Evolutionary conservation across 2,888 invertebrate genomes (phyloP).

Genomic region (Acronicta alni): DNA sequence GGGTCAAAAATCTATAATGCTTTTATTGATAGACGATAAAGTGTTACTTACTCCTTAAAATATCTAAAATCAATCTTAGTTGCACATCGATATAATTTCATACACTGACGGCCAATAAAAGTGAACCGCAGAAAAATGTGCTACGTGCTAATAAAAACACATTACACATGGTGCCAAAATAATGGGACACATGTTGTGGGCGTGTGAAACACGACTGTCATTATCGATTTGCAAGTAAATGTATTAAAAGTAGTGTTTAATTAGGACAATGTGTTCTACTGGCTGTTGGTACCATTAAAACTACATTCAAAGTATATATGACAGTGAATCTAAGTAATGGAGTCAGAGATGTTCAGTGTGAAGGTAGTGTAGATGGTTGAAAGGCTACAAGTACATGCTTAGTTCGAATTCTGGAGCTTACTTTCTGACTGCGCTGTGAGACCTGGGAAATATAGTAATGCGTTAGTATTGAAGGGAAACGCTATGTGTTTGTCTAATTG

Average conservation of each 20-base stretch:
- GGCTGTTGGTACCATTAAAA: slow-evolving; percentile 47
- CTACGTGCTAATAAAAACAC: slow-evolving; percentile 16
- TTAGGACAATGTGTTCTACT: slow-evolving; percentile 58
- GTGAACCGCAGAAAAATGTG: not conserved
- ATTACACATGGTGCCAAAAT: slow-evolving; percentile 41
- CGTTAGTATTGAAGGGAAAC: slow-evolving; percentile 71
- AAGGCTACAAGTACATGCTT: slow-evolving; percentile 75
- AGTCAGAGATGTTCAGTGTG: slow-evolving; percentile 52
- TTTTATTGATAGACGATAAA: slow-evolving; percentile 12
- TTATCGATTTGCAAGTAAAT: slow-evolving; percentile 74
- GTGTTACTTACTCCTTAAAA: slow-evolving; percentile 12
- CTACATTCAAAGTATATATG: slow-evolving; percentile 52
- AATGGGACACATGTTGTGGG: slow-evolving; percentile 20
- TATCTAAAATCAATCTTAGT: slow-evolving; percentile 48
- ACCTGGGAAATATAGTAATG: slow-evolving; percentile 85
- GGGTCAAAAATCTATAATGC: slow-evolving; percentile 23
- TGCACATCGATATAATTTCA: slow-evolving; percentile 57
- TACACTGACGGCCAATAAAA: slow-evolving; percentile 6
- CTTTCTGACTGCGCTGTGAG: slow-evolving; percentile 87
- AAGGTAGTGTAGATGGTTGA: slow-evolving; percentile 57
- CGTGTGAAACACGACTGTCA: slow-evolving; percentile 26
- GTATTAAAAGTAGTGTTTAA: slow-evolving; percentile 62
- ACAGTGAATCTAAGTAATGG: slow-evolving; percentile 58
- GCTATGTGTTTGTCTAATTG: slow-evolving; percentile 37
- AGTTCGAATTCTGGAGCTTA: slow-evolving; percentile 76